Base-by-base conservation (phyloP, 2,888 invertebrate species). In the Eilema sororculum region DNA sequence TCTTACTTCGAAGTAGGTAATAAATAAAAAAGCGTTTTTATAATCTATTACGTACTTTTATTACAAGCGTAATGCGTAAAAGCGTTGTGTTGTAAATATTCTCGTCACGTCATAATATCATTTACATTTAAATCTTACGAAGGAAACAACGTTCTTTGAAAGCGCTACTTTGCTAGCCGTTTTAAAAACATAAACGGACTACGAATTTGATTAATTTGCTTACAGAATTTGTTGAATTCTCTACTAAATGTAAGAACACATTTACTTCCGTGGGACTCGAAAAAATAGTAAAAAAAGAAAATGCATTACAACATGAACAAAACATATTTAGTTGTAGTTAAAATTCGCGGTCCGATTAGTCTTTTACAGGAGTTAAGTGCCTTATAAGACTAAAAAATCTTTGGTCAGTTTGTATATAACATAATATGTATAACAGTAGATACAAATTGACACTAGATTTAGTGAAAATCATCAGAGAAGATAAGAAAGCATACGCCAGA, bases 41-140 rank as follows among this genome's bases (percentile, higher is more conserved):
- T 71, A 71, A 67, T 67, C 67, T 67, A 59, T 58, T 24, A 67
- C 59, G 59, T 58, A 57, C 25, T 71, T 71, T 71, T 71, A 67
- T 67, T 67, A 71, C 78, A 70, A 77, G 71, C 70, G 71, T 20
- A n/a, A 52, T 0, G 65, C 70, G 74, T 71, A 67, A 66, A 74
- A 71, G 62, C 69, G 69, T 71, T 69, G 71, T 67, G 57, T 64
- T 71, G 52, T n/a, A 59, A 69, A 78, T 67, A 79, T 78, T 81
- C 75, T 52, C 6, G 77, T 78, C 81, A 81, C 81, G 78, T 64
- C 56, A 41, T 78, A 75, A 77, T 81, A 77, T 81, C 67, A 81
- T 81, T 81, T 75, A 69, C 74, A 81, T 81, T 71, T 75, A 78
- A 81, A 81, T 81, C 74, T 78, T 72, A 73, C n/a, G 67, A 66